These are phyloP conservation scores for Alcedo atthis DNA, from an alignment of 2,797 vertebrate genomes.

Conservation along the genomic window DNA sequence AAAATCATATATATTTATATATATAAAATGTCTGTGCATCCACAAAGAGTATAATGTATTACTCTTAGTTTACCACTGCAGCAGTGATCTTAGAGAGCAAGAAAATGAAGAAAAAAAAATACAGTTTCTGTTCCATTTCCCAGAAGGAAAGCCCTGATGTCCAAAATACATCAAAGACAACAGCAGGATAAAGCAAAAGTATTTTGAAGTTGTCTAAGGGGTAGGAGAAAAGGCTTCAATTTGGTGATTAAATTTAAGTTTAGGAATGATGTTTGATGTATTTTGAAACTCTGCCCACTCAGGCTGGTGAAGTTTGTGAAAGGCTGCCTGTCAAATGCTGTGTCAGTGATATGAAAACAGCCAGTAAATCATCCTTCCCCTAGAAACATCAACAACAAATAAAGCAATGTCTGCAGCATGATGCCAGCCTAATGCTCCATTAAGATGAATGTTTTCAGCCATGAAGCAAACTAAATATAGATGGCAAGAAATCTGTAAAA, in stretches of 20 bases:
- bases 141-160: neutral
- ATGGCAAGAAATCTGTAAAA: slow-evolving; percentile 42
- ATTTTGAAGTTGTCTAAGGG: neutral
- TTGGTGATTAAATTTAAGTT: slow-evolving; percentile 16
- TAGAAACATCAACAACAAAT: slow-evolving; percentile 43
- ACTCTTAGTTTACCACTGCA: neutral
- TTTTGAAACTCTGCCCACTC: slow-evolving; percentile 37
- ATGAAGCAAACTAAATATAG: slow-evolving; percentile 39
- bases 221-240: neutral
- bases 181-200: neutral
- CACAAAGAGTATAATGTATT: neutral
- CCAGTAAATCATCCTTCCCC: slow-evolving; percentile 40
- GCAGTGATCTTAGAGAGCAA: neutral
- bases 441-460: slow-evolving; percentile 33
- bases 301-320: slow-evolving; percentile 23
- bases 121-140: neutral
- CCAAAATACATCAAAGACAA: neutral
- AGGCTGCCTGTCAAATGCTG: slow-evolving; percentile 27
- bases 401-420: slow-evolving; percentile 51
- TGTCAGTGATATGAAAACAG: slow-evolving; percentile 47
- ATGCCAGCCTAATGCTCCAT: slow-evolving; percentile 39
- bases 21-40: neutral
- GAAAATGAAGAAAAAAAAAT: neutral
- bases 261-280: neutral
- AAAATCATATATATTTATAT: neutral